A percentile compares a stretch with the other conserved stretches of the same genome.
Conservation (phyloP, 2,888 invertebrate genomes). For the Altica lythri region DNA sequence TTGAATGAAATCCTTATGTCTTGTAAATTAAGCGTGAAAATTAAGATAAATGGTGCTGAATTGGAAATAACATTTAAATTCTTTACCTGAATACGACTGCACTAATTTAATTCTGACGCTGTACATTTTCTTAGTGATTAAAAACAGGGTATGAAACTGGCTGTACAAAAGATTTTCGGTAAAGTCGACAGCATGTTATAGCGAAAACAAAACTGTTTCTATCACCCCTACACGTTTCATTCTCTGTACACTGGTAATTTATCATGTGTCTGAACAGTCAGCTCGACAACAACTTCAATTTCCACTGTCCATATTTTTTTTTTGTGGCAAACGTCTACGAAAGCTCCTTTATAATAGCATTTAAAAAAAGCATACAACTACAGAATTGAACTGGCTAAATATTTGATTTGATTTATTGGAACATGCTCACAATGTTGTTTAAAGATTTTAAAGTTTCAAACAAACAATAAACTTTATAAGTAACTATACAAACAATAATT, state of each 20-base stretch:
- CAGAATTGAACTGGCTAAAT: no score
- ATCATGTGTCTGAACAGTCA: constrained; percentile 6
- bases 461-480: no score
- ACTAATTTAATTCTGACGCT: constrained; percentile 15
- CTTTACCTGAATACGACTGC: constrained; percentile 9
- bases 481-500: no score
- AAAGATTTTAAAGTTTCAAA: no score
- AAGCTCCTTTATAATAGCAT: background rate
- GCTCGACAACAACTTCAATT: constrained; percentile 5
- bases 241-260: background rate
- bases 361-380: no score
- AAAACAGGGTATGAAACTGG: background rate
- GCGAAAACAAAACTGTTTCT: constrained; percentile 1
- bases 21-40: background rate
- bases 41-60: background rate
- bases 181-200: constrained; percentile 3
- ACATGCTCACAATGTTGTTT: no score
- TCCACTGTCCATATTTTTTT: background rate
- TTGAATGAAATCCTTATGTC: background rate
- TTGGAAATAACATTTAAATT: background rate
- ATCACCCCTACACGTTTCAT: no score
- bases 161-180: background rate
- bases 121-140: constrained; percentile 10
- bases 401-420: no score
- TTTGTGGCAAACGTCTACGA: constrained; percentile 1